These are phyloP conservation scores for Ammodramus savannarum DNA, from an alignment of 2,113 vertebrate genomes.

Conservation along the genomic window DNA sequence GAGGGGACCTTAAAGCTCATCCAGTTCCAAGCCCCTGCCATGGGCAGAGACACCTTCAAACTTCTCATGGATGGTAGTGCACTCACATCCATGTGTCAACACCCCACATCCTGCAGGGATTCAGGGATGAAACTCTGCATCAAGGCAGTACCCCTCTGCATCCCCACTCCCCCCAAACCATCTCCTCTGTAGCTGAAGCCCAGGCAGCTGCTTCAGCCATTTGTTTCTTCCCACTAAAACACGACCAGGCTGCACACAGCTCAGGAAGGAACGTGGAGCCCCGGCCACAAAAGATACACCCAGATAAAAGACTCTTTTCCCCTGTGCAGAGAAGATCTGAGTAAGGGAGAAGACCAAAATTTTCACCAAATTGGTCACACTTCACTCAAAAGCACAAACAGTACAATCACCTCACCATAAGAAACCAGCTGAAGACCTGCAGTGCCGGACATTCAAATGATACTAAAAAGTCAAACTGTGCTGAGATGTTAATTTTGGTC, in stretches of 20 bases:
- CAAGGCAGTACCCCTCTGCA: not conserved
- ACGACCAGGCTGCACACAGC: not conserved
- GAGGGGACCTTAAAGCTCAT: not conserved
- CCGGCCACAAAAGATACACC: not conserved
- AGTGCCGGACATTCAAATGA: not conserved
- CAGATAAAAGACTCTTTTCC: not conserved
- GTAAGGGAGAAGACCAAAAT: not conserved
- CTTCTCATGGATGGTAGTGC: fast-evolving
- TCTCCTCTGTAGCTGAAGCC: not conserved
- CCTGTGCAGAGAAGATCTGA: not conserved
- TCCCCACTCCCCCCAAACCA: not conserved
- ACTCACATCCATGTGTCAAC: not conserved
- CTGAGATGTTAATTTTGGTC: not conserved
- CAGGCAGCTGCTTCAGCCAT: not conserved
- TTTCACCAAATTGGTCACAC: not conserved
- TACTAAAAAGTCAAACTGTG: not conserved
- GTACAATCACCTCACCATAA: fast-evolving
- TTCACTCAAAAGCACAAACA: not conserved
- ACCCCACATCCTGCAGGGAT: not conserved
- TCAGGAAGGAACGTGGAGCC: fast-evolving
- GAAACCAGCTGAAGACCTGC: not conserved
- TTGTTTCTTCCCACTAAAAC: not conserved
- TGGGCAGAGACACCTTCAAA: not conserved
- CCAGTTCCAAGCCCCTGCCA: not conserved
- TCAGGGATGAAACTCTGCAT: not conserved